These are phyloP conservation scores for Pituophis catenifer DNA, from an alignment of 2,113 vertebrate species.

Conservation along the genomic window DNA sequence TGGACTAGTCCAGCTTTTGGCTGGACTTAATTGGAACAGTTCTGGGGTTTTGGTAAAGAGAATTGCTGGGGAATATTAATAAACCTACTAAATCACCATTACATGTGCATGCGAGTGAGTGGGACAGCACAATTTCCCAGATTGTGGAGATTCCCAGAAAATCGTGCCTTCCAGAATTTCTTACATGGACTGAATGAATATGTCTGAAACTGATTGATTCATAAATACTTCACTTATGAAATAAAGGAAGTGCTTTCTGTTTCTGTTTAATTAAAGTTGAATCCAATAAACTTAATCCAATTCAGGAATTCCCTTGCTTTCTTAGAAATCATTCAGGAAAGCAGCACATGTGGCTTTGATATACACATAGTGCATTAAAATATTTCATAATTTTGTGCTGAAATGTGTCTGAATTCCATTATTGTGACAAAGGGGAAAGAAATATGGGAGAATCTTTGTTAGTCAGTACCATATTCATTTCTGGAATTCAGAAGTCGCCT, in stretches of 20 bases:
- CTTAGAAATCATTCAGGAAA: not conserved
- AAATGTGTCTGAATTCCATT: not conserved
- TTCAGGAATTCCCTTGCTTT: not conserved
- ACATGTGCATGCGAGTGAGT: no score
- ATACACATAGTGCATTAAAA: not conserved
- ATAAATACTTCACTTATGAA: not conserved
- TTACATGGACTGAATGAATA: not conserved
- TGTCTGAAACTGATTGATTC: not conserved
- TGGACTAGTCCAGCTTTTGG: no score
- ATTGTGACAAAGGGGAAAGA: not conserved
- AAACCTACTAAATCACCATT: no score
- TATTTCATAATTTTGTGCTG: not conserved
- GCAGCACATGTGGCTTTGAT: not conserved
- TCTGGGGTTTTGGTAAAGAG: no score
- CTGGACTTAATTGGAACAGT: no score
- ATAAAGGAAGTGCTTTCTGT: not conserved
- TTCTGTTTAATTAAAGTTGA: not conserved
- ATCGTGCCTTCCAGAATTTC: no score
- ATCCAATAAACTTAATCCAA: not conserved
- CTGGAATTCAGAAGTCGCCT: not conserved
- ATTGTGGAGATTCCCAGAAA: no score
- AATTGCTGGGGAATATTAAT: no score
- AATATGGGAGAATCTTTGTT: not conserved
- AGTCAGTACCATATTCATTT: not conserved
- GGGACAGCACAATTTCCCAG: no score